Conservation (phyloP, 2,113 vertebrate species). For the Lasiurus cinereus region DNA sequence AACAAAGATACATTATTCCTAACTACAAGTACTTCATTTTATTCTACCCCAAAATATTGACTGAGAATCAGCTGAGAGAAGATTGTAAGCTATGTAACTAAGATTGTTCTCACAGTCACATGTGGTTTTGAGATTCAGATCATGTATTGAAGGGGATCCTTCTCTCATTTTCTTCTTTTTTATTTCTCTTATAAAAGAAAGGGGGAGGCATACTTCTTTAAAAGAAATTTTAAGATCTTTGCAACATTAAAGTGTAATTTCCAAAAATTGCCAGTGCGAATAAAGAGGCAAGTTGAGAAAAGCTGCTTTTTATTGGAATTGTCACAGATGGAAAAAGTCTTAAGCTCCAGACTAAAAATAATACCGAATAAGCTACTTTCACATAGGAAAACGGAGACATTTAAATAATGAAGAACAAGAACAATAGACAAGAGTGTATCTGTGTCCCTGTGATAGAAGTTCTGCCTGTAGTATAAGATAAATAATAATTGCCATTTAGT, state of each 20-base stretch:
- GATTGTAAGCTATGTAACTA: neutral
- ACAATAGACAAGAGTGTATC: neutral
- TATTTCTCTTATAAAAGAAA: neutral
- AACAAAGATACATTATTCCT: neutral
- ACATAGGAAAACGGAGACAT: slow-evolving; percentile 8
- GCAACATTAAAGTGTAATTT: slow-evolving; percentile 23
- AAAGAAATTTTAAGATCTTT: slow-evolving; percentile 23
- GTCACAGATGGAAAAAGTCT: slow-evolving; percentile 21
- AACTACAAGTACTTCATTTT: neutral
- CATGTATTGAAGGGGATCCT: neutral
- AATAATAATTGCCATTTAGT: neutral
- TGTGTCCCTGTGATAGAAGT: neutral
- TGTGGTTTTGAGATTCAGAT: neutral
- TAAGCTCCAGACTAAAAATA: slow-evolving; percentile 55
- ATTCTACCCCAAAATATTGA: neutral
- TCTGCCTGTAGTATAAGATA: neutral
- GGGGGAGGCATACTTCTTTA: neutral
- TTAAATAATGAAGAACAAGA: neutral
- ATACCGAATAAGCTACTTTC: slow-evolving; percentile 19
- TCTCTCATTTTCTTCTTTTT: neutral
- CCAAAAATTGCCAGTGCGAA: neutral
- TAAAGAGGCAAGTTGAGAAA: slow-evolving; percentile 22
- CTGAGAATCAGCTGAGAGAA: neutral
- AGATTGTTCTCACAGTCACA: neutral
- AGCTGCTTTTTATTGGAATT: slow-evolving; percentile 45